A percentile compares a stretch with the other conserved stretches of the same genome.
Conservation (phyloP, 2,113 vertebrate species). For the Albula glossodonta region DNA sequence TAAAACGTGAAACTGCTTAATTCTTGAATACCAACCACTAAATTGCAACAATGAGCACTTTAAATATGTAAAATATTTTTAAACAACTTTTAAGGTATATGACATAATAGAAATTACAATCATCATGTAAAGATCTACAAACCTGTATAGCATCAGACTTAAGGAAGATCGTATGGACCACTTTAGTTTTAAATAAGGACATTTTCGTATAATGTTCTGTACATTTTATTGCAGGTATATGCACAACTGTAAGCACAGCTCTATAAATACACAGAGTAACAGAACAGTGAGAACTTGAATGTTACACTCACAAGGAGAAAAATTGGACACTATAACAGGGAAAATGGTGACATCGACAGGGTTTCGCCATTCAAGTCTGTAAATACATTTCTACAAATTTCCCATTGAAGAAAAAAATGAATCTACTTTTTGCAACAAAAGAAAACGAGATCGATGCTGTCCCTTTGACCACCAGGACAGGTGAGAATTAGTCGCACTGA, state of each 20-base stretch:
- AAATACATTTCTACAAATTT: slow-evolving; percentile 89
- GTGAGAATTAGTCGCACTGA: slow-evolving; percentile 9
- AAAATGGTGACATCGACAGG: slow-evolving; percentile 43
- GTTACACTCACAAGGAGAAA: slow-evolving; percentile 71
- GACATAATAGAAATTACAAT: no score
- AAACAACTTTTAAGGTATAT: no score
- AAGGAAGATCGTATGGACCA: not conserved
- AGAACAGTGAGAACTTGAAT: slow-evolving; percentile 83
- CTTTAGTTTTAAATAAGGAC: not conserved
- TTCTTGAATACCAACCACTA: no score
- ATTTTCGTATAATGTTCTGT: slow-evolving; percentile 71
- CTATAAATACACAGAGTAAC: slow-evolving; percentile 91
- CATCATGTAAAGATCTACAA: not conserved
- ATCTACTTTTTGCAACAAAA: slow-evolving; percentile 64
- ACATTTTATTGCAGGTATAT: slow-evolving; percentile 69
- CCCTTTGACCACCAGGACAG: not conserved
- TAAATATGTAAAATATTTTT: no score
- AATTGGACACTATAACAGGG: slow-evolving; percentile 55
- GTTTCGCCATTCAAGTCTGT: slow-evolving; percentile 72
- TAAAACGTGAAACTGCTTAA: no score
- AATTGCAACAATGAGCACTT: no score
- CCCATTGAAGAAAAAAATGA: slow-evolving; percentile 60
- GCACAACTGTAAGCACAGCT: slow-evolving; percentile 86
- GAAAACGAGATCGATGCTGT: slow-evolving; percentile 45
- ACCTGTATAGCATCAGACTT: not conserved